Base-by-base conservation (phyloP, 2,113 vertebrate species). In the Chitala chitala region DNA sequence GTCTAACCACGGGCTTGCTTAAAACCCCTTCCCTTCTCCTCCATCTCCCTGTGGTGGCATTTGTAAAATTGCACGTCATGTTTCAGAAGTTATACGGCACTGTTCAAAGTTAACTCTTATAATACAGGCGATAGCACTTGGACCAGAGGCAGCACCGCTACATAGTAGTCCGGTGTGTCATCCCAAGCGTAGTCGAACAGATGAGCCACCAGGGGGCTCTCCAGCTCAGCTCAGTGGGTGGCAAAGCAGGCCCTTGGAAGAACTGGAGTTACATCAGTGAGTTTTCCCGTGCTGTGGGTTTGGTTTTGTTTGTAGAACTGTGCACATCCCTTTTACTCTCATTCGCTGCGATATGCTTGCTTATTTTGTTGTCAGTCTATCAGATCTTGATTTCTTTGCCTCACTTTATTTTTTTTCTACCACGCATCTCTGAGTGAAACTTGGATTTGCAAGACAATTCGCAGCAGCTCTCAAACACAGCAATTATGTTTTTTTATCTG, bases 131-230 rank as follows among this genome's bases (percentile, higher is more conserved):
- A 73, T 9, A n/a, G 55, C 26, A 8, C 17, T 42, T 38, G 26
- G 7, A 36, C 12, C 10, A 33, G 58, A 46, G 48, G 26, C 29
- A 24, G 38, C 44, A 55, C 48, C 0, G 3, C 24, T 20, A 50
- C 26, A 36, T 69, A 13, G 71, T 10, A 71, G 22, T 0, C 42
- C 6, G 72, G 12, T 33, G 51, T 42, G 38, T 69, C 33, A 44
- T 44, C 12, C 44, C 10, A 59, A 80, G 51, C 1, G 71, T 71
- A 73, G 74, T 66, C 53, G 22, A 66, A 48, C 36, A 46, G 68
- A 72, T 24, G 36, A 71, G 71, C 72, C 80, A 83, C 53, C 38
- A 76, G 76, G 61, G 74, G 53, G 77, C 69, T 6, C 68, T 72
- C 12, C 54, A 40, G 42, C 15, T 50, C 76, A 77, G 55, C 71